Base-by-base conservation (phyloP, 2,888 invertebrate genomes). In the Drosophila helvetica region DNA sequence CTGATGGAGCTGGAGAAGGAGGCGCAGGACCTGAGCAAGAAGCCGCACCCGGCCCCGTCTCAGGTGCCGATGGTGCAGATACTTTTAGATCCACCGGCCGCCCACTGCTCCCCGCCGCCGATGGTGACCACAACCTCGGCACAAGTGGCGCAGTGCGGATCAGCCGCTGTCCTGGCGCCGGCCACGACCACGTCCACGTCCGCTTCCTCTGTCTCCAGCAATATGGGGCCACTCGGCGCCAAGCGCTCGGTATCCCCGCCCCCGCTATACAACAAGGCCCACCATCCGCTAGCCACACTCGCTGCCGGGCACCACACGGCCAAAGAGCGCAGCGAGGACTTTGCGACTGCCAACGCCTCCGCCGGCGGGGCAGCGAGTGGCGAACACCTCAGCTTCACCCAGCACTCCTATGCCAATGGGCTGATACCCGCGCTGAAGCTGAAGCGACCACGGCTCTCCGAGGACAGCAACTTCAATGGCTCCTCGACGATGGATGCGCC, bases 381-480 rank as follows among this genome's bases (percentile, higher is more conserved):
- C 22, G 91, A 91, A 12, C 90, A 91, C 69, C 78, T 88, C 12
- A 91, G 88, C 60, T 90, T 90, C 50, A 90, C 90, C 5, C 90
- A 90, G 60, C 86, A 90, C 52, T 90, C 90, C 3, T 90, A 90
- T 63, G 87, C 90, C 45, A 90, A 90, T 77, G 90, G 91, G 17
- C 65, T 90, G 25, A 90, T 91, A 72, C 91, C 91, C 6, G 89
- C 91, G 3, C 57, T 91, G 2, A 91, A 91, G 62, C 66, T 91
- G 2, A 91, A 91, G 71, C 83, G 91, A 3, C 91, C 91, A 7
- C 90, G 91, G 7, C 74, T 90, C 5, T 91, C 91, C 0, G 91
- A 91, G 65, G 91, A 91, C 47, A 91, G 91, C 54, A 91, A 91
- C 57, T 91, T 91, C 25, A 91, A 91, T 79, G 91, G 91, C n/a